phyloP scores from a whole-genome alignment of 2,797 vertebrate genomes.

The Capromys pilorides region DNA sequence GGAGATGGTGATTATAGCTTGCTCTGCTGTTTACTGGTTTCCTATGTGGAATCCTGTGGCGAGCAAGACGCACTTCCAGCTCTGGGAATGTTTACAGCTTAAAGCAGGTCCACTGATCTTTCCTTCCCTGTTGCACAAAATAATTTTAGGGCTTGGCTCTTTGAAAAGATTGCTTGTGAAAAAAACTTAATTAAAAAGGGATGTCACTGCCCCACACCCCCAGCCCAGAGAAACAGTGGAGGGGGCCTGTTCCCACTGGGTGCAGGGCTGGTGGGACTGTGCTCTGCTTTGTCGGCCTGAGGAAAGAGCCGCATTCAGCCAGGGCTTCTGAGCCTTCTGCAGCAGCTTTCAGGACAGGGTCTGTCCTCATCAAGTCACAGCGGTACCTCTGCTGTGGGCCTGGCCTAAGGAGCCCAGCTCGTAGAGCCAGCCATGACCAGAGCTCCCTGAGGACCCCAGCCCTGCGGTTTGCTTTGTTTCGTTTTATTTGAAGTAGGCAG shows the following conservation, averaged over 20 bases:
- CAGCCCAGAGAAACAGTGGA: neutral
- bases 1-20: neutral
- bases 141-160: neutral
- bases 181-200: conserved; percentile 19
- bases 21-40: neutral
- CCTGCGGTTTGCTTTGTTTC: neutral
- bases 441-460: neutral
- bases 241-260: neutral
- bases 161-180: conserved; percentile 7
- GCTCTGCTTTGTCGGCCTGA: too few species aligned
- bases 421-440: neutral
- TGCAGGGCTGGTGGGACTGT: neutral
- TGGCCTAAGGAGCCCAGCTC: rapidly evolving
- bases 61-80: neutral
- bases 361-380: neutral
- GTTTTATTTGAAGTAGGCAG: conserved; percentile 14
- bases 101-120: neutral
- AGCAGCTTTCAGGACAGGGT: neutral
- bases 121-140: neutral
- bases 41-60: neutral
- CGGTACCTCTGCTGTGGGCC: neutral
- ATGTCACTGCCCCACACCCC: neutral
- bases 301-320: neutral
- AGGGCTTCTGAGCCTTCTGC: neutral
- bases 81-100: conserved; percentile 15